These are phyloP conservation scores for Ennomos quercinarius DNA, from an alignment of 2,888 invertebrate species.

Conservation along the genomic window DNA sequence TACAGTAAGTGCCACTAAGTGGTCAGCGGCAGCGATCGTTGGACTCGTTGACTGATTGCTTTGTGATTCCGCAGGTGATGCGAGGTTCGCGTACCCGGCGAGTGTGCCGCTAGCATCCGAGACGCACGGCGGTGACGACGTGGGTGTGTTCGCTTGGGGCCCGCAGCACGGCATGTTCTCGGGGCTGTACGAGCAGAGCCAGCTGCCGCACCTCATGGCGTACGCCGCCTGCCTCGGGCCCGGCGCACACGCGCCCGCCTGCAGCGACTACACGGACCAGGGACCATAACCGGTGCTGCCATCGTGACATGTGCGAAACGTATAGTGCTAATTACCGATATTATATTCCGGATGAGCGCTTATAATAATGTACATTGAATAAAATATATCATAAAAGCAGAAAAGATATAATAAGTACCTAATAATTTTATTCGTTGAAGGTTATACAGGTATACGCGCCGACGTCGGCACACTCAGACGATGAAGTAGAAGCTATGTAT, in stretches of 20 bases:
- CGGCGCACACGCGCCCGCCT: slow-evolving; percentile 59
- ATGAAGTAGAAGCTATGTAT: too few species aligned
- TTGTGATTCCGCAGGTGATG: slow-evolving; percentile 41
- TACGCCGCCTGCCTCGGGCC: slow-evolving; percentile 90
- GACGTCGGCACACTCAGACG: too few species aligned
- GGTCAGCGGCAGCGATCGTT: background rate
- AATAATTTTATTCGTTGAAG: too few species aligned
- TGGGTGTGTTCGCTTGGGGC: slow-evolving; percentile 89
- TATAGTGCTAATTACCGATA: too few species aligned
- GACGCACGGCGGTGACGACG: slow-evolving; percentile 93
- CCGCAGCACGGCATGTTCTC: slow-evolving; percentile 91
- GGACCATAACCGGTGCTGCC: background rate
- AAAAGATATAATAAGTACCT: too few species aligned
- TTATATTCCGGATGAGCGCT: too few species aligned
- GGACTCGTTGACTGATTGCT: background rate
- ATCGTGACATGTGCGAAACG: too few species aligned
- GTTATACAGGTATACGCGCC: too few species aligned
- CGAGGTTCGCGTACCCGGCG: slow-evolving; percentile 61
- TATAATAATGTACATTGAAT: too few species aligned
- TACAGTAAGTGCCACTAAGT: slow-evolving; percentile 50
- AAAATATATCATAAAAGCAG: too few species aligned
- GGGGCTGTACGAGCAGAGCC: slow-evolving; percentile 91
- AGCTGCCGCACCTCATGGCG: slow-evolving; percentile 90
- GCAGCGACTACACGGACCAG: background rate
- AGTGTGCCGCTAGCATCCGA: slow-evolving; percentile 85